Base-by-base conservation (phyloP, 2,888 invertebrate genomes). In the Agonum fuliginosum region DNA sequence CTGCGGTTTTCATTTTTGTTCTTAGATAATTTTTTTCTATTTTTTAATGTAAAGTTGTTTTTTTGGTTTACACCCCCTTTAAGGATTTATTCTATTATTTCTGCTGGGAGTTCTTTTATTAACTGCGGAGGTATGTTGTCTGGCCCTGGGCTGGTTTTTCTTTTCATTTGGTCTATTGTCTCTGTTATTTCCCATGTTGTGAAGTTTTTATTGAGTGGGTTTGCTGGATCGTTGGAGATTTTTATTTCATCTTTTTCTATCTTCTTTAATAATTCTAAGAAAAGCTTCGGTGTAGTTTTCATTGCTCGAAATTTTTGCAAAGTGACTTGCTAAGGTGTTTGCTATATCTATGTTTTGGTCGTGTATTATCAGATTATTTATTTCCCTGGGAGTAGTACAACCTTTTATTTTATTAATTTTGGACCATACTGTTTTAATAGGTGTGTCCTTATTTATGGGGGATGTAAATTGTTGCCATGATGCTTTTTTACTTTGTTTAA, bases 1-100 rank as follows among this genome's bases (percentile, higher is more conserved):
- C n/a, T n/a, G n/a, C n/a, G n/a, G n/a, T n/a, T n/a, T n/a, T n/a
- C n/a, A n/a, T n/a, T n/a, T n/a, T n/a, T n/a, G n/a, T n/a, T n/a
- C n/a, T n/a, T n/a, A n/a, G n/a, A n/a, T n/a, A n/a, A n/a, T n/a
- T n/a, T n/a, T n/a, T n/a, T n/a, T n/a, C n/a, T n/a, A n/a, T n/a
- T n/a, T n/a, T n/a, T n/a, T n/a, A n/a, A n/a, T n/a, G n/a, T n/a
- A n/a, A n/a, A n/a, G n/a, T n/a, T n/a, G n/a, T n/a, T n/a, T n/a
- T n/a, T n/a, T n/a, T n/a, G n/a, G n/a, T n/a, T n/a, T n/a, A n/a
- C n/a, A n/a, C n/a, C n/a, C n/a, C n/a, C n/a, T n/a, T n/a, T n/a
- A n/a, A n/a, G n/a, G n/a, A n/a, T n/a, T n/a, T 62, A 62, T 69
- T 69, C 12, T 48, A 17, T 48, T 0, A 20, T 48, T 48, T 48